Evolutionary conservation across 1,140 invertebrate genomes (phyloP).

Genomic region (Drosophila quadrilineata): DNA sequence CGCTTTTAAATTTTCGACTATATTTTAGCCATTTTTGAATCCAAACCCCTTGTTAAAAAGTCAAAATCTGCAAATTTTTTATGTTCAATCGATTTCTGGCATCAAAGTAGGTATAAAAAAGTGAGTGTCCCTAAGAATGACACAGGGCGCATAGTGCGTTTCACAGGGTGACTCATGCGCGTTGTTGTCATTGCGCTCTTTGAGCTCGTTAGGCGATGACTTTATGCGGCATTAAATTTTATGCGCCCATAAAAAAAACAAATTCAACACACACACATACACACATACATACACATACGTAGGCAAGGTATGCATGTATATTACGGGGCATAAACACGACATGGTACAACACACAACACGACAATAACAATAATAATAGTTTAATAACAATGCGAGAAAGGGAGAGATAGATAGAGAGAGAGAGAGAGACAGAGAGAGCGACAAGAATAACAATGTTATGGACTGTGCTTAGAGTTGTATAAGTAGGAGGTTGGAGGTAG

Average conservation of each 20-base stretch:
- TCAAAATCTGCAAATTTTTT: too few species aligned
- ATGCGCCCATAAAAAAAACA: constrained; percentile 77
- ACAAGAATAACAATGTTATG: constrained; percentile 32
- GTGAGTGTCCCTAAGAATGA: too few species aligned
- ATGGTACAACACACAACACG: constrained; percentile 34
- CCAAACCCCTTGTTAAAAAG: too few species aligned
- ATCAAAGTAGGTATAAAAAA: too few species aligned
- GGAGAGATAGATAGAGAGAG: too few species aligned
- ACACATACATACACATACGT: constrained; percentile 34
- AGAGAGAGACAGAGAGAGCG: constrained; percentile 1
- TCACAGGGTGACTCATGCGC: constrained; percentile 17
- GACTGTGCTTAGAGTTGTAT: constrained; percentile 11
- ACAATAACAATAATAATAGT: constrained; percentile 6
- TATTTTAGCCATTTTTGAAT: too few species aligned
- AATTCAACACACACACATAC: constrained; percentile 42
- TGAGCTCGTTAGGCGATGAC: constrained; percentile 74
- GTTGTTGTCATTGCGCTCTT: constrained; percentile 37
- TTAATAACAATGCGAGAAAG: too few species aligned
- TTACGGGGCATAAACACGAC: constrained; percentile 70
- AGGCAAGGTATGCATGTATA: too few species aligned
- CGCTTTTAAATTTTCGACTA: too few species aligned
- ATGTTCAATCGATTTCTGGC: too few species aligned
- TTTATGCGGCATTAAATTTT: constrained; percentile 80
- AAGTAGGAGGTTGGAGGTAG: constrained; percentile 8
- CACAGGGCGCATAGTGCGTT: constrained; percentile 9